These are phyloP conservation scores for Apodemia zela DNA, from an alignment of 2,888 invertebrate genomes.

Conservation along the genomic window DNA sequence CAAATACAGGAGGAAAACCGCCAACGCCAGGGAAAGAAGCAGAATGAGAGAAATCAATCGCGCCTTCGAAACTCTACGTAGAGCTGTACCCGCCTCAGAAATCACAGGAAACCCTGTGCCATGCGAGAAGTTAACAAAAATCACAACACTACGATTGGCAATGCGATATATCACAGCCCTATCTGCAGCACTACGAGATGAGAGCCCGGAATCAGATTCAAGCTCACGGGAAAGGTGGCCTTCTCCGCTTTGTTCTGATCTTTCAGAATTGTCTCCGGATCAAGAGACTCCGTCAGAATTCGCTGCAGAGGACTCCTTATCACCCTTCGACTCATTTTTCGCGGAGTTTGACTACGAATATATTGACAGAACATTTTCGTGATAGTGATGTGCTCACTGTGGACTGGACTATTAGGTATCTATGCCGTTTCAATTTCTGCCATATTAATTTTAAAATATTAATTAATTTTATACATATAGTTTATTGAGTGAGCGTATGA, in stretches of 20 bases:
- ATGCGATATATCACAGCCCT: constrained; percentile 92
- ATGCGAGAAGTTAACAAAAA: constrained; percentile 92
- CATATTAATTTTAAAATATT: constrained; percentile 67
- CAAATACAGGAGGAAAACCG: constrained; percentile 94
- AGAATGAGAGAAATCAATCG: constrained; percentile 95
- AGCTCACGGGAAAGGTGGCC: constrained; percentile 61
- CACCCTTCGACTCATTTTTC: constrained; percentile 80
- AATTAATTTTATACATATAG: constrained; percentile 56
- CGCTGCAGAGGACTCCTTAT: constrained; percentile 77
- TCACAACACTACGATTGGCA: constrained; percentile 91
- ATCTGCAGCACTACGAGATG: constrained; percentile 82
- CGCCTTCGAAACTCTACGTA: constrained; percentile 90
- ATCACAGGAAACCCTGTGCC: constrained; percentile 75
- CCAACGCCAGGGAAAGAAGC: constrained; percentile 92
- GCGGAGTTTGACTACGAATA: constrained; percentile 75
- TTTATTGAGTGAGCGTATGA: constrained; percentile 59
- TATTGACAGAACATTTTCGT: constrained; percentile 72
- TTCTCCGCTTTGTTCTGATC: constrained; percentile 73
- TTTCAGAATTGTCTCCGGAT: constrained; percentile 75
- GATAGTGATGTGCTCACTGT: constrained; percentile 48
- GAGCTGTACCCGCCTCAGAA: constrained; percentile 85
- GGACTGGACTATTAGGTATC: constrained; percentile 52
- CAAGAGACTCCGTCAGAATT: constrained; percentile 73
- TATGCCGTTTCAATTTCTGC: constrained; percentile 56
- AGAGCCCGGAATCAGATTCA: constrained; percentile 48